Evolutionary conservation across 2,797 vertebrate species (phyloP).

Genomic region (Arctocebus calabarensis): DNA sequence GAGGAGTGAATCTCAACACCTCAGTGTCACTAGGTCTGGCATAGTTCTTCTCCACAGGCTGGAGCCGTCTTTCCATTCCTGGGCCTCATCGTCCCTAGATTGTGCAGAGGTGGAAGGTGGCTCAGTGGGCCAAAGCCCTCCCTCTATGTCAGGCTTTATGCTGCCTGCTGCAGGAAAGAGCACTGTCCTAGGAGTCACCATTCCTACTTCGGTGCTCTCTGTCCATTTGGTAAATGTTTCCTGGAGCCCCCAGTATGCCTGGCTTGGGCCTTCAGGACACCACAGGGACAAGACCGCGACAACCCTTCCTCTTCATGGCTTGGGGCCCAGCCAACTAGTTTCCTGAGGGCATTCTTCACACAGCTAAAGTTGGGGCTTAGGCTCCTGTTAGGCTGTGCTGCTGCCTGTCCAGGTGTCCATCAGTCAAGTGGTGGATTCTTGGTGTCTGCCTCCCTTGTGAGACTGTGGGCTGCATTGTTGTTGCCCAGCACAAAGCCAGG

Average conservation of each 20-base stretch:
- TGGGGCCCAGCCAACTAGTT: background rate
- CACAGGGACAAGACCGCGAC: background rate
- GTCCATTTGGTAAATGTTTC: background rate
- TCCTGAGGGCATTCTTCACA: background rate
- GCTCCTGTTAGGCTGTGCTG: background rate
- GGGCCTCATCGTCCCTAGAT: background rate
- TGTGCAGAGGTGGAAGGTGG: rapidly evolving
- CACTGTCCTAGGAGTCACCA: background rate
- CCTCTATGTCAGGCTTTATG: background rate
- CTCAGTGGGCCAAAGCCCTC: background rate
- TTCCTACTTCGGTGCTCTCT: background rate
- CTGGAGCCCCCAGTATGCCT: rapidly evolving
- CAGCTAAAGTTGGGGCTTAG: background rate
- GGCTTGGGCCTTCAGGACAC: background rate
- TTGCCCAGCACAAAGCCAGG: background rate
- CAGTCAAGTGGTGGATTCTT: background rate
- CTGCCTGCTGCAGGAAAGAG: background rate
- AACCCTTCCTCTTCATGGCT: background rate
- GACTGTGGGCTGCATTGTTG: background rate
- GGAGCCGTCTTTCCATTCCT: too few relatives aligned
- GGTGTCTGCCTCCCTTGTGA: background rate
- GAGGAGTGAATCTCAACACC: background rate
- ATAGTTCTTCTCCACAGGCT: background rate
- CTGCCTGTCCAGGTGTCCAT: background rate
- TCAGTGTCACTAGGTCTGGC: background rate